phyloP scores from a whole-genome alignment of 2,113 vertebrate species.

The Plestiodon gilberti region DNA sequence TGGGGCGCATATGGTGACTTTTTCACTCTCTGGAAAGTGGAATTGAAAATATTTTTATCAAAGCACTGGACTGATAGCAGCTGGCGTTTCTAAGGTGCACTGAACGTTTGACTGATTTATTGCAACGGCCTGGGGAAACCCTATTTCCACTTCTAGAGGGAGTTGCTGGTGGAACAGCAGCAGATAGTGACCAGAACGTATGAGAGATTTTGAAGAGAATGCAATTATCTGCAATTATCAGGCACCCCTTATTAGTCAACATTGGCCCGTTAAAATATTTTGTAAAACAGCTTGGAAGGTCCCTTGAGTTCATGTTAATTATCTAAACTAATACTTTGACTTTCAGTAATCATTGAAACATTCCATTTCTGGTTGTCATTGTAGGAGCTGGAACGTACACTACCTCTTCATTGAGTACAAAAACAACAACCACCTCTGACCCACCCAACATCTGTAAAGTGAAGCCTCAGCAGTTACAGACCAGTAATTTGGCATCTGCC shows the following conservation, averaged over 20 bases:
- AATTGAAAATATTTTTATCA: background rate
- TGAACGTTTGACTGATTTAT: background rate
- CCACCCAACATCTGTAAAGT: slow-evolving; percentile 99
- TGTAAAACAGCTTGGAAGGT: too few species aligned
- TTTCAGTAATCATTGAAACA: background rate
- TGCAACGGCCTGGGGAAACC: background rate
- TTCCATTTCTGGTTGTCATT: background rate
- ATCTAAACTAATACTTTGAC: background rate
- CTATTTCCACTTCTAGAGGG: too few species aligned
- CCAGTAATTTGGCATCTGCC: slow-evolving; percentile 85
- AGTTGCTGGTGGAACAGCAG: too few species aligned
- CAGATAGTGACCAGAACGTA: too few species aligned
- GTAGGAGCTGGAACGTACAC: slow-evolving; percentile 95
- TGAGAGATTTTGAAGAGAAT: too few species aligned
- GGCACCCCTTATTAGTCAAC: too few species aligned
- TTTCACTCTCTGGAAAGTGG: background rate
- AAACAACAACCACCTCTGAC: slow-evolving; percentile 94
- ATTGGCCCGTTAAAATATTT: too few species aligned
- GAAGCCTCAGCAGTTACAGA: slow-evolving; percentile 96
- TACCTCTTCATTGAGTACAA: slow-evolving; percentile 94
- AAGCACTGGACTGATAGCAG: background rate
- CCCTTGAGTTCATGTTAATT: too few species aligned
- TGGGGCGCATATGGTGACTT: background rate
- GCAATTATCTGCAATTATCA: too few species aligned
- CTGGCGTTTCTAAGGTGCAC: background rate